Conservation (phyloP, 2,113 vertebrate species). For the Microcebus ravelobensis region DNA sequence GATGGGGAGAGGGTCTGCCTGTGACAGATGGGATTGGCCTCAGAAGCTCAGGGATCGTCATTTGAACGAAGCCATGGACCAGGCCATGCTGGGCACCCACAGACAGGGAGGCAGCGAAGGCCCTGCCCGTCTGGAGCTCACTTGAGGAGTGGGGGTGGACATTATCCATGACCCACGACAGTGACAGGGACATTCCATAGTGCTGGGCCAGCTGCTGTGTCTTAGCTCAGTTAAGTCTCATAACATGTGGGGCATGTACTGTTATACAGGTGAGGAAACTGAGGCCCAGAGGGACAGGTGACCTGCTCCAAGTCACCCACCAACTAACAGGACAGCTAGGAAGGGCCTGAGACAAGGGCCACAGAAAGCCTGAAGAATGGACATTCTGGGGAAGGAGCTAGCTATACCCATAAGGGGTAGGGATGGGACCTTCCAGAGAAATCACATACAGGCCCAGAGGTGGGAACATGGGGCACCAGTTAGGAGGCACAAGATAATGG, state of each 20-base stretch:
- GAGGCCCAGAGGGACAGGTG: background rate
- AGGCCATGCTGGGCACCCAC: background rate
- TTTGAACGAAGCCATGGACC: background rate
- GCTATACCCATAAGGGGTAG: background rate
- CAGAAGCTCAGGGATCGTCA: background rate
- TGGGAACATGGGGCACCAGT: fast-evolving
- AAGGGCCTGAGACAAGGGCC: background rate
- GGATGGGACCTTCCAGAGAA: background rate
- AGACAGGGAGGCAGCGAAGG: background rate
- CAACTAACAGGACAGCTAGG: background rate
- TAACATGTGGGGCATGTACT: background rate
- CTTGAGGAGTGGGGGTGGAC: background rate
- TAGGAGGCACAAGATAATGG: background rate
- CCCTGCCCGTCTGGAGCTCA: background rate
- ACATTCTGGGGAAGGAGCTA: background rate
- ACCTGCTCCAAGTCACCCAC: background rate
- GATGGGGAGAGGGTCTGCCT: background rate
- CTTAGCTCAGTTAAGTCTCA: background rate
- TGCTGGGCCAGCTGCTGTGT: fast-evolving
- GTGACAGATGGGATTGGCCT: fast-evolving
- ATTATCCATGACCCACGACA: background rate
- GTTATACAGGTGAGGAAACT: background rate
- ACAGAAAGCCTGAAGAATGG: background rate
- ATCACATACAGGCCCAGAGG: fast-evolving
- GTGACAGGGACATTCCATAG: background rate